Conservation (phyloP, 2,113 vertebrate species). For the Neogale vison region DNA sequence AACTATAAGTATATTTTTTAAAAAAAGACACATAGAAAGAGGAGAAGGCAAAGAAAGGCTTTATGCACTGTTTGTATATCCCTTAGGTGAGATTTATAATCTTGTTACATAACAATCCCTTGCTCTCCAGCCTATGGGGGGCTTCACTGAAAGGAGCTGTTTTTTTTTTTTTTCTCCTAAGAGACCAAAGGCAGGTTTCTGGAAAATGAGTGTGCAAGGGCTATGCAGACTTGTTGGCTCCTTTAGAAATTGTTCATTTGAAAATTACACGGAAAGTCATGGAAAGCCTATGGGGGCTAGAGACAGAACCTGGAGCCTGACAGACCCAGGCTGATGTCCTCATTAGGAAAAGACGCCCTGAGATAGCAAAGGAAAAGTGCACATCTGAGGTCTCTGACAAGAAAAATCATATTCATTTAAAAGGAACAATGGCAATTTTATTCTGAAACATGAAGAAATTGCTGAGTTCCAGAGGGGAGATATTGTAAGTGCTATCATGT, state of each 20-base stretch:
- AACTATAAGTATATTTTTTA: neutral
- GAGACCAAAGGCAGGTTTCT: neutral
- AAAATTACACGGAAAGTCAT: neutral
- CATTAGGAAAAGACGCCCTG: neutral
- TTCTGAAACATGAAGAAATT: neutral
- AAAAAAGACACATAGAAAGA: neutral
- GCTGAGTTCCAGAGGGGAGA: neutral
- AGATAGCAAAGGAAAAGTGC: neutral
- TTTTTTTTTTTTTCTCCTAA: neutral
- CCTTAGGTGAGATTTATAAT: neutral
- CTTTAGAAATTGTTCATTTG: neutral
- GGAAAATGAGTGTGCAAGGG: neutral
- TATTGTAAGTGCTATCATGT: neutral
- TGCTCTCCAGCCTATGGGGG: neutral
- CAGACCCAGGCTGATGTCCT: neutral
- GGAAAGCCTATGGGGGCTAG: neutral
- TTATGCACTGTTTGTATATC: neutral
- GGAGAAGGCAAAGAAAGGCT: neutral
- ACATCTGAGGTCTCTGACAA: neutral
- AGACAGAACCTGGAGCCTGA: neutral
- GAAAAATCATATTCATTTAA: neutral
- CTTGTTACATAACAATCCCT: neutral
- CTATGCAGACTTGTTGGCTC: neutral
- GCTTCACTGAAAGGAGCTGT: neutral
- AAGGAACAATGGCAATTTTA: neutral